These are phyloP conservation scores for Petrocephalus zakoni DNA, from an alignment of 2,113 vertebrate genomes.

Conservation along the genomic window DNA sequence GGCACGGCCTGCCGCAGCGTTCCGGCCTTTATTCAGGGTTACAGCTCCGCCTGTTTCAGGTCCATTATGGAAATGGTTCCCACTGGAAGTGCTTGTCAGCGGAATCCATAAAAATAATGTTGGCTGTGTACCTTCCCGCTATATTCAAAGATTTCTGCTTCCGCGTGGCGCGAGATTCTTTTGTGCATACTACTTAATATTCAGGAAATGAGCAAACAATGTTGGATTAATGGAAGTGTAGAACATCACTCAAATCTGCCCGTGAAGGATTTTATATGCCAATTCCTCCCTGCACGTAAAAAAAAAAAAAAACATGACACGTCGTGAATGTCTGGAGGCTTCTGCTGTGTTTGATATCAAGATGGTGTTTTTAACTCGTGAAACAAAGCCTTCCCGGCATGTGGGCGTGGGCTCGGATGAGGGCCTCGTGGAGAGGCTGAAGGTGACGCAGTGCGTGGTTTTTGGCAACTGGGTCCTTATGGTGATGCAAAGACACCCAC, in stretches of 20 bases:
- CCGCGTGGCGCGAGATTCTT: background rate
- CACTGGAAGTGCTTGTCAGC: conserved; percentile 44
- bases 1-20: background rate
- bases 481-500: conserved; percentile 33
- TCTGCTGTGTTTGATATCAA: background rate
- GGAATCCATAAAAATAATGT: conserved; percentile 3
- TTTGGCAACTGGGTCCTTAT: conserved; percentile 38
- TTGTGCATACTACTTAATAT: conserved; percentile 38
- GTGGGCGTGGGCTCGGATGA: background rate
- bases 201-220: background rate
- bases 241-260: background rate
- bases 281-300: background rate
- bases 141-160: background rate
- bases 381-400: background rate
- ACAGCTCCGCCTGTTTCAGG: conserved; percentile 43
- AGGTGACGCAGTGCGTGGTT: conserved; percentile 44
- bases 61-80: conserved; percentile 53
- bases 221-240: background rate
- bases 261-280: background rate
- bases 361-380: background rate
- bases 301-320: background rate
- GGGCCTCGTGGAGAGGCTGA: conserved; percentile 24
- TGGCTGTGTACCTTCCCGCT: background rate
- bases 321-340: background rate
- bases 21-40: conserved; percentile 43